Evolutionary conservation across 2,113 vertebrate genomes (phyloP), one percentile per base, ranked within the genome.

Genomic region (Bothrops jararaca): DNA sequence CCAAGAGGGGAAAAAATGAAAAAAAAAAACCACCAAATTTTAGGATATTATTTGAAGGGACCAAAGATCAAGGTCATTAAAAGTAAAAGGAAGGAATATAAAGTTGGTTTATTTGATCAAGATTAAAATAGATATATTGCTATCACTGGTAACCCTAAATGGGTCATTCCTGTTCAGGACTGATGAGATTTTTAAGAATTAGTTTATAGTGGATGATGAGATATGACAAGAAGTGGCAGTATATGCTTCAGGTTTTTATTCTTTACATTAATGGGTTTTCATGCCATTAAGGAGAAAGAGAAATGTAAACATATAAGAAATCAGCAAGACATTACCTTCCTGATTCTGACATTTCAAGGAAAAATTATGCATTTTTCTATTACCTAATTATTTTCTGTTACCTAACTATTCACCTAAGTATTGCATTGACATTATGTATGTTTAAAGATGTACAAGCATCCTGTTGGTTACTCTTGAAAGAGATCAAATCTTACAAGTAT

Each of bases 181-280:
- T 54, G 53, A 54, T 54, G 53, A 54, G 53, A 18, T 54, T 54
- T 54, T 54, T 54, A 54, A 54, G 53, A 18, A 54, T 56, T 56
- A 20, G 54, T 56, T 56, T 56, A 56, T 56, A 56, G 18, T 56
- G 20, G 18, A 20, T 4, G 54, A 22, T 56, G 54, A 20, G 54
- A 56, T 56, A 56, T 20, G 54, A 20, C 3, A 56, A 56, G 18
- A 56, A 56, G 18, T 93, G 91, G 94, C n/a, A 91, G 3, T 90
- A 57, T 90, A 92, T 88, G n/a, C 53, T 85, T 26, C 5, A 89
- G 54, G 56, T 45, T 94, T 94, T 94, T 54, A 92, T 95, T 57
- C 93, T 86, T 92, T 58, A 34, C n/a, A 95, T 93, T 96, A 96
- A 93, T 94, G 48, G 91, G 52, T 92, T 24, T 91, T 94, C 94